These are phyloP conservation scores for Murina feae DNA, from an alignment of 2,113 vertebrate species.

Conservation along the genomic window DNA sequence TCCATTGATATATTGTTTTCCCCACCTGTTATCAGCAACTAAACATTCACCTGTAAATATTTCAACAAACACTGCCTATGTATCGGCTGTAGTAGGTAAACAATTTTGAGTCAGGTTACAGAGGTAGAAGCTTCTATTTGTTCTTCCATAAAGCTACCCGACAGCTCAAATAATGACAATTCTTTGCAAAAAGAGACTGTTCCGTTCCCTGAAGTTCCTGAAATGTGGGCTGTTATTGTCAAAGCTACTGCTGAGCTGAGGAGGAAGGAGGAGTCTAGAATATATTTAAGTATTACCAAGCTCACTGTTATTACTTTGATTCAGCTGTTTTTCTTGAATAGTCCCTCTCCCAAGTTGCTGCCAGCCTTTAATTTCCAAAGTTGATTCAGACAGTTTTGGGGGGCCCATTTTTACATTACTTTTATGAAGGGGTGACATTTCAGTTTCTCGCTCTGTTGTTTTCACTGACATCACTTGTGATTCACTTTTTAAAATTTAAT, in stretches of 20 bases:
- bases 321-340: background rate
- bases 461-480: background rate
- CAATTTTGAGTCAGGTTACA: background rate
- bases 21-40: background rate
- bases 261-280: background rate
- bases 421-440: background rate
- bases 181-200: background rate
- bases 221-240: background rate
- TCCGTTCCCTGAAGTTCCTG: background rate
- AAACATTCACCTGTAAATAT: background rate
- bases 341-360: background rate
- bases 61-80: background rate
- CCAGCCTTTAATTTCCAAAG: background rate
- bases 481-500: background rate
- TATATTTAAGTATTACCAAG: background rate
- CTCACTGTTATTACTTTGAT: background rate
- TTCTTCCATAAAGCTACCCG: background rate
- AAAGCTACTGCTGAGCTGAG: background rate
- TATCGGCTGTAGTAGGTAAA: background rate
- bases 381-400: background rate
- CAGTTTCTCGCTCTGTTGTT: background rate
- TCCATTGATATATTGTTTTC: background rate
- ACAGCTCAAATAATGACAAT: background rate
- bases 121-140: background rate
- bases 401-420: background rate